A percentile compares a stretch with the other conserved stretches of the same genome.
These are phyloP conservation scores for Cheilinus undulatus DNA, from an alignment of 2,113 vertebrate species.

Conservation along the genomic window DNA sequence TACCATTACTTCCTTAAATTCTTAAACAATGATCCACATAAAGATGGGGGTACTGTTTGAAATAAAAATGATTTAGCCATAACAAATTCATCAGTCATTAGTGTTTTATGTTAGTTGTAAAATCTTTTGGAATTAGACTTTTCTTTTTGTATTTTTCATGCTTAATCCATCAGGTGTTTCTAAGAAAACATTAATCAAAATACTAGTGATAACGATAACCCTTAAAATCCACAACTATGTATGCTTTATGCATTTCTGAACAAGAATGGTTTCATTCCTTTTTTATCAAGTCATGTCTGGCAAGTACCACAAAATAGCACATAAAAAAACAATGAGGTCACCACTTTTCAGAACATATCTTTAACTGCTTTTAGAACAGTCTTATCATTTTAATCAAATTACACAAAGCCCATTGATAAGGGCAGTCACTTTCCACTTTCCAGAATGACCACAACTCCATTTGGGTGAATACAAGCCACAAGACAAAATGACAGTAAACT, in stretches of 20 bases:
- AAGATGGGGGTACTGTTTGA: not conserved
- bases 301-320: not conserved
- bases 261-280: not conserved
- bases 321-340: not conserved
- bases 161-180: too few species aligned
- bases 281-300: not conserved
- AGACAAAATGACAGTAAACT: too few species aligned
- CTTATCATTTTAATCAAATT: too few species aligned
- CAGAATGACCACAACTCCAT: too few species aligned
- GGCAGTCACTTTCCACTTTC: too few species aligned
- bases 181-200: too few species aligned
- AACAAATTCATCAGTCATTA: too few species aligned
- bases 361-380: not conserved
- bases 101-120: too few species aligned
- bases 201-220: not conserved
- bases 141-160: too few species aligned
- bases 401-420: too few species aligned
- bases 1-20: not conserved
- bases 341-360: not conserved
- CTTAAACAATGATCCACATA: not conserved
- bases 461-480: too few species aligned
- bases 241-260: not conserved
- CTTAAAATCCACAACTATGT: not conserved
- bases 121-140: not conserved
- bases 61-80: not conserved